These are phyloP conservation scores for Strigamia crassipes DNA, from an alignment of 2,888 invertebrate species.

Conservation along the genomic window DNA sequence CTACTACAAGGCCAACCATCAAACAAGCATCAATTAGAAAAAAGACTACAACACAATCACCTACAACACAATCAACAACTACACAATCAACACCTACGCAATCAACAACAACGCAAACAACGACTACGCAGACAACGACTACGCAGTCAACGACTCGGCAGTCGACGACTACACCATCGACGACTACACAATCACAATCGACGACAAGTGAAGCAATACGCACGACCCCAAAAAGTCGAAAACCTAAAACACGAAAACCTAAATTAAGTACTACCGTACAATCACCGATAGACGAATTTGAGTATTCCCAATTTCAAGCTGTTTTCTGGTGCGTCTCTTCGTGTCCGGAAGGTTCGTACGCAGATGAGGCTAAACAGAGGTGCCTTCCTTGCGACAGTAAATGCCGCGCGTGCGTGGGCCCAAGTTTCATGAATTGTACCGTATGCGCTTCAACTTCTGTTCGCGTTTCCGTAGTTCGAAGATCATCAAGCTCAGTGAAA, in stretches of 20 bases:
- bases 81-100: background rate
- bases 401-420: background rate
- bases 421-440: slow-evolving; percentile 41
- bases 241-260: background rate
- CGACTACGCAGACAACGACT: background rate
- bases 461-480: background rate
- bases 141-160: background rate
- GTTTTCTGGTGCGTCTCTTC: background rate
- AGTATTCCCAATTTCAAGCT: background rate
- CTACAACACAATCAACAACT: background rate
- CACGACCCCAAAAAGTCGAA: background rate
- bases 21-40: background rate
- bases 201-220: background rate
- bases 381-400: slow-evolving; percentile 15
- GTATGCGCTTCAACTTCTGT: background rate
- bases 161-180: background rate
- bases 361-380: background rate
- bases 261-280: background rate
- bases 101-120: background rate
- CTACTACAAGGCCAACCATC: background rate
- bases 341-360: background rate
- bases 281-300: background rate
- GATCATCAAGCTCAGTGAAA: background rate
- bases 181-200: background rate
- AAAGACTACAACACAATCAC: background rate